These are phyloP conservation scores for Strix occidentalis DNA, from an alignment of 2,797 vertebrate species.

Conservation along the genomic window DNA sequence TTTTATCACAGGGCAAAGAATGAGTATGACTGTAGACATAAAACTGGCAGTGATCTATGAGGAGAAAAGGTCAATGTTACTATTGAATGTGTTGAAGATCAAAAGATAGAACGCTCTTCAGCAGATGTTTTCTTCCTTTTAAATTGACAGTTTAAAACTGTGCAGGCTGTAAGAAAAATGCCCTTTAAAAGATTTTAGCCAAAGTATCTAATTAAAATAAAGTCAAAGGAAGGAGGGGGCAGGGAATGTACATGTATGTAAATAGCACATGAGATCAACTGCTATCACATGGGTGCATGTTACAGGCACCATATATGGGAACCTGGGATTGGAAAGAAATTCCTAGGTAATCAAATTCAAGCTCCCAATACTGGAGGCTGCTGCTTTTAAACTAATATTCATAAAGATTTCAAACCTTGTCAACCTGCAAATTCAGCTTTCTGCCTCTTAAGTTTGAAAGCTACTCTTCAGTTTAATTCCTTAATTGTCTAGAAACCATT, in stretches of 20 bases:
- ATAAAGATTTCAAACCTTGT: neutral
- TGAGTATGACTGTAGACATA: neutral
- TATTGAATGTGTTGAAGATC: neutral
- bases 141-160: neutral
- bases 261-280: neutral
- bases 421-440: neutral
- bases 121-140: neutral
- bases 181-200: neutral
- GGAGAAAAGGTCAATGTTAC: neutral
- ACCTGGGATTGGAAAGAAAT: neutral
- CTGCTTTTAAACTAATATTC: neutral
- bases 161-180: neutral
- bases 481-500: neutral
- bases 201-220: neutral
- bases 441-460: neutral
- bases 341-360: neutral
- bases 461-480: neutral
- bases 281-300: neutral
- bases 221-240: accelerated
- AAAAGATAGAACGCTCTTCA: neutral
- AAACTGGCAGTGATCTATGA: neutral
- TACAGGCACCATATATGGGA: neutral
- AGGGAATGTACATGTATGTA: neutral
- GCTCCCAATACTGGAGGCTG: neutral
- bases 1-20: slow-evolving; percentile 36